phyloP scores from a whole-genome alignment of 1,140 invertebrate species.

The Drosophila suzukii region DNA sequence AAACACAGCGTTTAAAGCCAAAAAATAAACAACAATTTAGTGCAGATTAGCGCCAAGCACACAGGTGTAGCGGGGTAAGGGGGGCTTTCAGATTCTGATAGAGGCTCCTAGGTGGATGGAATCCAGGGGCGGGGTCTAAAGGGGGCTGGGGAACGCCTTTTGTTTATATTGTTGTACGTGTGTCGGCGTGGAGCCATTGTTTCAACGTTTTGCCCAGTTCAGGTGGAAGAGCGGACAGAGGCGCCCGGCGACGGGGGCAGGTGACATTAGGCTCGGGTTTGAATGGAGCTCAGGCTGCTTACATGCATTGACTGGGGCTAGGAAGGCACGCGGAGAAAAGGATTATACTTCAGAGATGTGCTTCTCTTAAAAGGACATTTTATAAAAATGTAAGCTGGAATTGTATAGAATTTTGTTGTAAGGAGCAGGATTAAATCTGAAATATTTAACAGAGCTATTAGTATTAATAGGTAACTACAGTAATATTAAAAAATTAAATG shows the following conservation, averaged over 20 bases:
- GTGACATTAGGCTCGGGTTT: slow-evolving; percentile 70
- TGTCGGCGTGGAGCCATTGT: slow-evolving; percentile 64
- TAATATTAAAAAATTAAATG: too few species aligned
- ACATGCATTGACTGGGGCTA: slow-evolving; percentile 58
- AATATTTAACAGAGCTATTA: too few species aligned
- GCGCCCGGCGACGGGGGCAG: not conserved
- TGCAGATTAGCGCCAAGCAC: slow-evolving; percentile 68
- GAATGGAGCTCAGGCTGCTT: slow-evolving; percentile 60
- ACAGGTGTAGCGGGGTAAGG: not conserved
- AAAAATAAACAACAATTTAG: slow-evolving; percentile 84
- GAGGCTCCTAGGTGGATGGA: slow-evolving; percentile 1
- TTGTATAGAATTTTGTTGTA: too few species aligned
- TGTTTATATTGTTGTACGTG: slow-evolving; percentile 69
- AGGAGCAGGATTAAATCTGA: too few species aligned
- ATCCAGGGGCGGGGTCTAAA: not conserved
- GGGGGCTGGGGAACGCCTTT: slow-evolving; percentile 37
- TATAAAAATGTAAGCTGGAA: too few species aligned
- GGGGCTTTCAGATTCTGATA: not conserved
- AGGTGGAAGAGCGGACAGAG: slow-evolving; percentile 12
- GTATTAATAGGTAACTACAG: too few species aligned
- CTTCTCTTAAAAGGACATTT: not conserved
- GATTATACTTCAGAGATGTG: not conserved
- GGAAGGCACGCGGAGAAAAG: not conserved
- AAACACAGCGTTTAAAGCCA: slow-evolving; percentile 79
- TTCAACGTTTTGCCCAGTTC: slow-evolving; percentile 45